These are phyloP conservation scores for Hormaphis cornu DNA, from an alignment of 1,140 invertebrate species.

Conservation along the genomic window DNA sequence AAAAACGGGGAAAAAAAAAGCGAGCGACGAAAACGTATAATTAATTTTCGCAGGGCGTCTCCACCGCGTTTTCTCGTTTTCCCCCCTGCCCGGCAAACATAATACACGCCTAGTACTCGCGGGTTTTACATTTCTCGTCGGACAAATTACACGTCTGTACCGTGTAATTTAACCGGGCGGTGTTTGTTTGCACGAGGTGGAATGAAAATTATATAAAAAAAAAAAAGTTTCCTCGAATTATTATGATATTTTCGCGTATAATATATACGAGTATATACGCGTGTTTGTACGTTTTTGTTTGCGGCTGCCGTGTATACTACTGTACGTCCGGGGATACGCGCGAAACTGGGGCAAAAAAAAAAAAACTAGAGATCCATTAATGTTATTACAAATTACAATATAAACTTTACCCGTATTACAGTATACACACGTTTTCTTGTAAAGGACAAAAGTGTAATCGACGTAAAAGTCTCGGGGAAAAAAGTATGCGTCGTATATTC, in stretches of 20 bases:
- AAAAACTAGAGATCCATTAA: conserved; percentile 16
- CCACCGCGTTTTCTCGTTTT: conserved; percentile 17
- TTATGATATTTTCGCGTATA: not conserved
- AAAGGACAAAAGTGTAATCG: not conserved
- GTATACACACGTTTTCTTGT: too few species aligned
- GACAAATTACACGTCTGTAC: conserved; percentile 27
- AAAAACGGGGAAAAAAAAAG: conserved; percentile 16
- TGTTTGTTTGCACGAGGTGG: conserved; percentile 25
- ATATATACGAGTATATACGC: too few species aligned
- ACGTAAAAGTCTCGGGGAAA: not conserved
- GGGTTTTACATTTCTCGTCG: conserved; percentile 18
- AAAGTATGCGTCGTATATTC: not conserved
- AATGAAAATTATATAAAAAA: too few species aligned
- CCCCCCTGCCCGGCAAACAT: not conserved
- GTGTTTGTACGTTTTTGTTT: not conserved
- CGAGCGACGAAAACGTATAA: conserved; percentile 27
- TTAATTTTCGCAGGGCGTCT: conserved; percentile 31
- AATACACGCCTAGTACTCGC: not conserved
- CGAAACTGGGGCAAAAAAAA: not conserved
- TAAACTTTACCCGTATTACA: too few species aligned
- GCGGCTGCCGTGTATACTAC: not conserved
- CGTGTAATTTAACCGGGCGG: conserved; percentile 24
- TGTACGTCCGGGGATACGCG: not conserved
- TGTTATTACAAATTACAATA: conserved; percentile 30
- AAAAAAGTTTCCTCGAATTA: conserved; percentile 5